A percentile compares a stretch with the other conserved stretches of the same genome.
phyloP scores from a whole-genome alignment of 2,113 vertebrate genomes.

The Cathartes aura region DNA sequence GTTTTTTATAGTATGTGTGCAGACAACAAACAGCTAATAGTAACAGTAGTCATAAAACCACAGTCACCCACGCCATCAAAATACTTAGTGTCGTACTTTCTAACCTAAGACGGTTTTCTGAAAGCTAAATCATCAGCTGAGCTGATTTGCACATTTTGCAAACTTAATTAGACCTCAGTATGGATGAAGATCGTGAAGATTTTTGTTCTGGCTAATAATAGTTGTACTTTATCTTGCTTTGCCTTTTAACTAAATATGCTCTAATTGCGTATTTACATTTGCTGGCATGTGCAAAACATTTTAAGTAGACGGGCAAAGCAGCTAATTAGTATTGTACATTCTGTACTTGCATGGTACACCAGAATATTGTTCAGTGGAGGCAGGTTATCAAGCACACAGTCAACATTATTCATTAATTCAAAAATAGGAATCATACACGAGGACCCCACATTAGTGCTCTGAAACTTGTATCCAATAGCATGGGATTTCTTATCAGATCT shows the following conservation, averaged over 20 bases:
- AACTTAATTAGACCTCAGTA: background rate
- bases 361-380: background rate
- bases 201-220: constrained; percentile 53
- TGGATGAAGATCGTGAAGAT: background rate
- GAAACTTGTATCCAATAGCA: background rate
- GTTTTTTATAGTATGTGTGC: background rate
- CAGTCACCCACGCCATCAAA: background rate
- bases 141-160: constrained; percentile 11
- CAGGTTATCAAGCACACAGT: background rate
- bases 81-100: background rate
- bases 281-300: constrained; percentile 27
- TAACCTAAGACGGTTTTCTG: background rate
- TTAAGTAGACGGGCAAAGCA: constrained; percentile 23
- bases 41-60: background rate
- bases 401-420: background rate
- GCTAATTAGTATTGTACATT: constrained; percentile 51
- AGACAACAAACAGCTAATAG: background rate
- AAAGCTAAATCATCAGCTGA: background rate
- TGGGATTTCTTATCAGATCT: background rate
- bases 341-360: background rate
- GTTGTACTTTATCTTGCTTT: constrained; percentile 40
- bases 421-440: background rate
- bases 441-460: background rate
- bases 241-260: constrained; percentile 4
- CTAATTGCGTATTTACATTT: constrained; percentile 60